Conservation (phyloP, 2,888 invertebrate genomes). For the Heteromyza rotundicornis region DNA sequence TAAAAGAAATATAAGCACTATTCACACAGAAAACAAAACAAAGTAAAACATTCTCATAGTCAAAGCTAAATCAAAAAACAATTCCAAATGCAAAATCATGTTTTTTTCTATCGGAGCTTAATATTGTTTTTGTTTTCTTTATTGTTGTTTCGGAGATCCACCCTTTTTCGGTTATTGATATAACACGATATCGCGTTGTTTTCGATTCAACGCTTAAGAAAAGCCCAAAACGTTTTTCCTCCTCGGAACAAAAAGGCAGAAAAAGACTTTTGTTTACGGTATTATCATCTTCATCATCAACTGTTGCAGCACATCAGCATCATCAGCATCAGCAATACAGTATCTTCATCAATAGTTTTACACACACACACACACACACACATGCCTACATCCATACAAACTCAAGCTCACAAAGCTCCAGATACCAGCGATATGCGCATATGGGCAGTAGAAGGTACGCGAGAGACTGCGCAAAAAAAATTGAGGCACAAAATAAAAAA, state of each 20-base stretch:
- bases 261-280: slow-evolving; percentile 41
- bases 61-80: no score
- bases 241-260: background rate
- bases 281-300: slow-evolving; percentile 29
- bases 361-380: slow-evolving; percentile 5
- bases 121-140: no score
- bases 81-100: no score
- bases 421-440: slow-evolving; percentile 47
- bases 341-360: slow-evolving; percentile 49
- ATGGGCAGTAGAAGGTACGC: slow-evolving; percentile 40
- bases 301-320: background rate
- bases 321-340: slow-evolving; percentile 24
- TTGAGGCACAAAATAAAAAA: background rate
- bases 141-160: slow-evolving; percentile 42
- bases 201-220: background rate
- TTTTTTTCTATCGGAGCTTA: no score
- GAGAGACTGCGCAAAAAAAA: background rate
- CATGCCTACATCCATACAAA: background rate
- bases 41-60: no score
- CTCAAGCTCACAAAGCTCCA: slow-evolving; percentile 30
- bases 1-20: no score
- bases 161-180: slow-evolving; percentile 63
- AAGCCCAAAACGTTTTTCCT: background rate
- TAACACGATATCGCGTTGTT: slow-evolving; percentile 49
- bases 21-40: no score